phyloP scores from a whole-genome alignment of 1,140 invertebrate species.

The Camponotus floridanus region DNA sequence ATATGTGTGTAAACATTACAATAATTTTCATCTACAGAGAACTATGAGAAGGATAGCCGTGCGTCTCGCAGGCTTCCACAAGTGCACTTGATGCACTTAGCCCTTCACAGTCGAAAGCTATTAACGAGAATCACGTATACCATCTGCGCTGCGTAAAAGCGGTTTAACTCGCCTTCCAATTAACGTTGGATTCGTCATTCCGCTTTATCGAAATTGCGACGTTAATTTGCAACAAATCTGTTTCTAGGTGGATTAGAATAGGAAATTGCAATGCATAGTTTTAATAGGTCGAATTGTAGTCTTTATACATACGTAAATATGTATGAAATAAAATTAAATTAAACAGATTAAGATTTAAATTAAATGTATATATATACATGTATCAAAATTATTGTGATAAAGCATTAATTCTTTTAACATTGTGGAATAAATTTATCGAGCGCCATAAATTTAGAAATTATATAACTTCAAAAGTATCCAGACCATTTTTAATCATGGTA shows the following conservation, averaged over 20 bases:
- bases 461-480: background rate
- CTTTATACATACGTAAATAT: background rate
- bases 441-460: background rate
- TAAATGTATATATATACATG: background rate
- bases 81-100: background rate
- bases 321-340: background rate
- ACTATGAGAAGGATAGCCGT: background rate
- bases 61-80: background rate
- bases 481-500: background rate
- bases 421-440: background rate
- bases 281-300: background rate
- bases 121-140: slow-evolving; percentile 38
- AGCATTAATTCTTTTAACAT: background rate
- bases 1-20: background rate
- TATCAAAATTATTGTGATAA: background rate
- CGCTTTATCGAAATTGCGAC: background rate
- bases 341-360: slow-evolving; percentile 4
- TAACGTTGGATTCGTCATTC: slow-evolving; percentile 32
- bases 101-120: slow-evolving; percentile 16
- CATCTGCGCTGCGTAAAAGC: slow-evolving; percentile 14
- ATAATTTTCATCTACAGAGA: background rate
- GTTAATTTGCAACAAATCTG: slow-evolving; percentile 18
- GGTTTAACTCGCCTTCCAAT: slow-evolving; percentile 16
- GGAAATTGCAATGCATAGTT: background rate
- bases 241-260: slow-evolving; percentile 20